These are phyloP conservation scores for Thymelicus lineola DNA, from an alignment of 2,888 invertebrate genomes.

Conservation along the genomic window DNA sequence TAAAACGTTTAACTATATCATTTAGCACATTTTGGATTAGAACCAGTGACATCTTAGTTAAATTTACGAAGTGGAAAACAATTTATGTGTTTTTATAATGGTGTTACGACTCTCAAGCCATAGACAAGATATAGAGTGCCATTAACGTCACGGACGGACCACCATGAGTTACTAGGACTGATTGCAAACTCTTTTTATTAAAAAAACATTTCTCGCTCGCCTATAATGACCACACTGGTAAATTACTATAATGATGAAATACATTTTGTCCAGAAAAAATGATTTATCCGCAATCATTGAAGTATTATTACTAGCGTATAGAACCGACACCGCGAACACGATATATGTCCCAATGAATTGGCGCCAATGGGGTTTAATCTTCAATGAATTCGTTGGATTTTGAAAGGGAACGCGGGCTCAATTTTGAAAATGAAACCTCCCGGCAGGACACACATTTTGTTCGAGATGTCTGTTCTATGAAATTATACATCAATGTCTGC, in stretches of 20 bases:
- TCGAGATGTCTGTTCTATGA: too few species aligned
- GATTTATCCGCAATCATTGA: constrained; percentile 1
- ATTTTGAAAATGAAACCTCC: too few species aligned
- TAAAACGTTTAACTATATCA: constrained; percentile 16
- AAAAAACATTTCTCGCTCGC: constrained; percentile 11
- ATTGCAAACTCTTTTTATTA: constrained; percentile 8
- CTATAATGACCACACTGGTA: constrained; percentile 18
- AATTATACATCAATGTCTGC: too few species aligned
- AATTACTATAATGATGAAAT: constrained; percentile 19
- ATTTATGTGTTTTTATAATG: constrained; percentile 35
- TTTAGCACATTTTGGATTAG: neutral
- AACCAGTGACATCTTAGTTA: constrained; percentile 3
- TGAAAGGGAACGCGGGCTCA: too few species aligned
- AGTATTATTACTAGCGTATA: too few species aligned
- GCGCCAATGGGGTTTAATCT: too few species aligned
- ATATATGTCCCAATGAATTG: too few species aligned
- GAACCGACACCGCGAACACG: too few species aligned
- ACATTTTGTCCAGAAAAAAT: constrained; percentile 19
- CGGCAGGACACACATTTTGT: too few species aligned
- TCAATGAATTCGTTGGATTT: too few species aligned
- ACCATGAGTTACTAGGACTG: constrained; percentile 19
- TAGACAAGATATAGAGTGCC: constrained; percentile 35
- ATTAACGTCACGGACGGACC: constrained; percentile 35
- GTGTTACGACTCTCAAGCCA: constrained; percentile 10
- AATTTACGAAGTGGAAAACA: constrained; percentile 34